Percentiles rank a stretch among this genome's conserved stretches.
Evolutionary conservation across 1,140 invertebrate genomes (phyloP).

Genomic region (Bradynema listronoti): DNA sequence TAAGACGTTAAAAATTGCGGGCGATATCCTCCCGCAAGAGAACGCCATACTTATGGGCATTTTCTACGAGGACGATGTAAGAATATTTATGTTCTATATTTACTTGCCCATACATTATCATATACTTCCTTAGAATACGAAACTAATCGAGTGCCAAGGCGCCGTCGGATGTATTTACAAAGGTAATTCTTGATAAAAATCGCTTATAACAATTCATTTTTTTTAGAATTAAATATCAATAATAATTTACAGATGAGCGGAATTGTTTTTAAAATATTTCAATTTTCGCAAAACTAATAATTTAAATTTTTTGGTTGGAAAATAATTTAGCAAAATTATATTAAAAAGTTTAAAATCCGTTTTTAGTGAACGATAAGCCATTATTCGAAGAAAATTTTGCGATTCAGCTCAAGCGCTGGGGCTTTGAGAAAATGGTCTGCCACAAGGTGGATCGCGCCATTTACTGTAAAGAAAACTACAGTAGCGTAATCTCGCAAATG

Average conservation of each 20-base stretch:
- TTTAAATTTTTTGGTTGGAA: background rate
- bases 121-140: no score
- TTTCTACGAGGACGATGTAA: no score
- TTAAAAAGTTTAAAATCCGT: background rate
- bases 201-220: background rate
- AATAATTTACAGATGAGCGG: background rate
- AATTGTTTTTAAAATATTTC: background rate
- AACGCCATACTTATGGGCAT: no score
- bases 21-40: no score
- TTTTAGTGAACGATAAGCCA: conserved; percentile 9
- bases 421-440: conserved; percentile 31
- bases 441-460: conserved; percentile 33
- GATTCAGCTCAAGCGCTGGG: conserved; percentile 35
- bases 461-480: no score
- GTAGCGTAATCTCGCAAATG: no score
- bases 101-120: no score
- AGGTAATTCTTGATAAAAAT: background rate
- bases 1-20: no score
- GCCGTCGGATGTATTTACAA: no score
- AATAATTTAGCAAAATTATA: background rate
- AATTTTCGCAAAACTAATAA: background rate
- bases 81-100: no score
- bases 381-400: conserved; percentile 36
- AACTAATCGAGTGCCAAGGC: no score
- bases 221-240: background rate